A percentile compares a stretch with the other conserved stretches of the same genome.
phyloP scores from a whole-genome alignment of 64 coral and sea anemone species.

The Acropora tenuis region DNA sequence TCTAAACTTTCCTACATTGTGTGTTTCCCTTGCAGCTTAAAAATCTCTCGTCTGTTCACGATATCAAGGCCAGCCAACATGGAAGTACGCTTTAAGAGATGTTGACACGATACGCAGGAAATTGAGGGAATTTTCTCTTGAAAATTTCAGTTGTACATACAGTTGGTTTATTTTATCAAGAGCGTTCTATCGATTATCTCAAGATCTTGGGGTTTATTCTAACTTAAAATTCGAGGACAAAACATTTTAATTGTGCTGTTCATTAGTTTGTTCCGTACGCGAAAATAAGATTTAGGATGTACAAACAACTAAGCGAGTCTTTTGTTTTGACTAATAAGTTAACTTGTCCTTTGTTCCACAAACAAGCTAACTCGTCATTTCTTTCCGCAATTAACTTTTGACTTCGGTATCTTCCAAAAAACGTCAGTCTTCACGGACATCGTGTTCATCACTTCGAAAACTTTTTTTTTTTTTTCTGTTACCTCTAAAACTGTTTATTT shows the following conservation, averaged over 20 bases:
- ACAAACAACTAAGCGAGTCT: neutral
- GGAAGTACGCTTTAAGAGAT: neutral
- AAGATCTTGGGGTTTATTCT: constrained; percentile 3
- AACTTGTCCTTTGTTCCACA: neutral
- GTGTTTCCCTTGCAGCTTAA: neutral
- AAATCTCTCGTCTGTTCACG: neutral
- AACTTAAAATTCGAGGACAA: neutral
- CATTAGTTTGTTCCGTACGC: neutral
- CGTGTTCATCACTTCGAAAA: neutral
- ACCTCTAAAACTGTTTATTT: neutral
- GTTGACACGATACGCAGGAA: neutral
- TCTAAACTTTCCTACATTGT: neutral
- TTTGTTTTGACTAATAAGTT: neutral
- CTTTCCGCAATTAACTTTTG: neutral
- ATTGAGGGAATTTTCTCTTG: neutral
- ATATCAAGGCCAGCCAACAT: neutral
- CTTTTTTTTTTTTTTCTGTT: too few species aligned
- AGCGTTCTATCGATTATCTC: neutral
- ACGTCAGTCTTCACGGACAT: neutral
- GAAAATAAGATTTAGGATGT: neutral
- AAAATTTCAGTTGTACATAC: neutral
- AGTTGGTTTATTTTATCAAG: constrained; percentile 1
- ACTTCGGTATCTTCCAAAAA: neutral
- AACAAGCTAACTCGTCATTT: neutral
- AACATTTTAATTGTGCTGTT: neutral